Evolutionary conservation across 2,888 invertebrate genomes (phyloP), one percentile per base, ranked within the genome.

Genomic region (Chrysolina haemoptera): DNA sequence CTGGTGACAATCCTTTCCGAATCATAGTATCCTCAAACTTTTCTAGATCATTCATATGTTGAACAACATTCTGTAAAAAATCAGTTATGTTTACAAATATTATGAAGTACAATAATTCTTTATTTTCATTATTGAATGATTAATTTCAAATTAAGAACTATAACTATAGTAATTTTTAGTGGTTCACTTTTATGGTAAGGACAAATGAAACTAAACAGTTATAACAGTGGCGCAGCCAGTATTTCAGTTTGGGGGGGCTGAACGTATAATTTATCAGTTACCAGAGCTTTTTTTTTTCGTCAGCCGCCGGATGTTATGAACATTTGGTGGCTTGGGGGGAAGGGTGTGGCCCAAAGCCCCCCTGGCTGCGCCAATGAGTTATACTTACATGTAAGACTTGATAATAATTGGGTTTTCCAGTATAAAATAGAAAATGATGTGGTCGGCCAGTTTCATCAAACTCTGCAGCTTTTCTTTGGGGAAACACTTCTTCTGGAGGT

Each of bases 361-460:
- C n/a, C n/a, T n/a, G n/a, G n/a, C n/a, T n/a, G n/a, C n/a, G n/a
- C n/a, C n/a, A n/a, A n/a, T n/a, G n/a, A n/a, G n/a, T n/a, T 10
- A 53, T 53, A 87, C 91, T 90, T 89, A 96, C 98, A 89, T 95
- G 93, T 81, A 98, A 89, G 6, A 94, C 84, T 84, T 94, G 91
- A 86, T 94, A 96, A 86, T 94, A 98, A 86, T 95, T 95, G 0
- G 98, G 95, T 84, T 91, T 93, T 59, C 93, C 92, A 0, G 99
- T 99, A 86, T 98, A 99, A 88, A 98, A 99, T 79, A 99, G 89
- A 75, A 92, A 93, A 88, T 98, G 96, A 86, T 93, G 93, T 1
- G 99, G 99, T 81, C 98, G 90, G 0, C 99, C 99, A 78, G 93
- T 92, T 85, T 93, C 92, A 88, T 97, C 96, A 89, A 98, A 98